Evolutionary conservation across 2,113 vertebrate species (phyloP), one percentile per base, ranked within the genome.

Genomic region (Numenius arquata): DNA sequence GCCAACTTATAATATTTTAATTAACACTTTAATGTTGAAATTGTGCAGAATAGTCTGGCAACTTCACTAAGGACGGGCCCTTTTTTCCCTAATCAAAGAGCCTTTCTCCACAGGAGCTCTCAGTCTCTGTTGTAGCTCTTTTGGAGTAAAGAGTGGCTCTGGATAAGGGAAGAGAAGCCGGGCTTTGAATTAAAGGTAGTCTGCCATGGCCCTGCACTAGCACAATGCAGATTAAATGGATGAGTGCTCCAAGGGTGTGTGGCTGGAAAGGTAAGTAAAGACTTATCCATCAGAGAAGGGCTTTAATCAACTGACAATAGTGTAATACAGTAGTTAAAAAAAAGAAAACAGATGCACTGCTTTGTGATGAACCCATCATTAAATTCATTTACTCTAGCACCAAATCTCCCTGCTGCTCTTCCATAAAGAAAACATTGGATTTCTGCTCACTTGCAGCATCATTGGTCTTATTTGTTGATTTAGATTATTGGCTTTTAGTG

Each of bases 131-230:
- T 38, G 65, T 52, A 80, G 65, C 68, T 66, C 40, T 84, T 92
- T 61, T 56, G 83, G 85, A 88, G 78, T 40, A 52, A 72, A 81
- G 40, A 61, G 48, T 27, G 62, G 12, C 48, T 84, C 38, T 78
- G 83, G 80, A 16, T 30, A 45, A 66, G 43, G 79, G 66, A 65
- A 45, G 40, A 71, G 52, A 80, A 90, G 22, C 8, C 32, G 56
- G 36, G 58, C 66, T 96, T 92, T 90, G 92, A 90, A 93, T 72
- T 89, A 61, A n/a, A 89, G 76, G 70, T 14, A 11, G 27, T 85
- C 82, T 82, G 70, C 73, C 20, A 34, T 9, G 32, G 86, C 53
- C 41, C 40, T 53, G 73, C 53, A 22, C 58, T 66, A 38, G 23
- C 79, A 62, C 61, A 53, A 14, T 11, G 86, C 66, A 47, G 62